Percentiles rank a stretch among this genome's conserved stretches.
phyloP scores from a whole-genome alignment of 2,113 vertebrate genomes.

The Tupaia chinensis region DNA sequence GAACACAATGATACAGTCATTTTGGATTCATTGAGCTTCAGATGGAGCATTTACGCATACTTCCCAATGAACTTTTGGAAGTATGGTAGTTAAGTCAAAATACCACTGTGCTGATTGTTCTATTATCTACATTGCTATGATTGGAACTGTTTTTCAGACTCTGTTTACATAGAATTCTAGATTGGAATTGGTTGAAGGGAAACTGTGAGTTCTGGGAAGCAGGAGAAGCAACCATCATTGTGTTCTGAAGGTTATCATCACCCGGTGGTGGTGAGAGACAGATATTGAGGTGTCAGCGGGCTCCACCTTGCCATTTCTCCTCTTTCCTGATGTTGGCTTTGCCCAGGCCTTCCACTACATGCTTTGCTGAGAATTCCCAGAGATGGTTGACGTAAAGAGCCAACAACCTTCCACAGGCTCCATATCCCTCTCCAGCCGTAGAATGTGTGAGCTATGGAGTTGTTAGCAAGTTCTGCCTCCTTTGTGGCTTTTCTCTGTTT shows the following conservation, averaged over 20 bases:
- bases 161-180: neutral
- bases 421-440: neutral
- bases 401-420: neutral
- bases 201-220: neutral
- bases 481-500: neutral
- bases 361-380: neutral
- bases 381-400: neutral
- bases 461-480: neutral
- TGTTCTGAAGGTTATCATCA: neutral
- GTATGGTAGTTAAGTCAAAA: constrained; percentile 9
- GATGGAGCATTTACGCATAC: neutral
- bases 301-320: neutral
- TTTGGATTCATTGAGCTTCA: neutral
- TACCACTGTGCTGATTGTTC: neutral
- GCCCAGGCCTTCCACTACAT: neutral
- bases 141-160: neutral
- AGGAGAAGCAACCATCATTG: neutral
- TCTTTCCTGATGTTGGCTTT: neutral
- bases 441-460: neutral
- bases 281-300: no score
- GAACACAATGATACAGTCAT: neutral
- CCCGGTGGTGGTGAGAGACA: neutral
- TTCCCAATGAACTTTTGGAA: neutral
- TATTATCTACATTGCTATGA: neutral
- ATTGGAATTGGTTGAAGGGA: constrained; percentile 9